Evolutionary conservation across 2,888 invertebrate genomes (phyloP).

Genomic region (Arrhopalites spinosus): DNA sequence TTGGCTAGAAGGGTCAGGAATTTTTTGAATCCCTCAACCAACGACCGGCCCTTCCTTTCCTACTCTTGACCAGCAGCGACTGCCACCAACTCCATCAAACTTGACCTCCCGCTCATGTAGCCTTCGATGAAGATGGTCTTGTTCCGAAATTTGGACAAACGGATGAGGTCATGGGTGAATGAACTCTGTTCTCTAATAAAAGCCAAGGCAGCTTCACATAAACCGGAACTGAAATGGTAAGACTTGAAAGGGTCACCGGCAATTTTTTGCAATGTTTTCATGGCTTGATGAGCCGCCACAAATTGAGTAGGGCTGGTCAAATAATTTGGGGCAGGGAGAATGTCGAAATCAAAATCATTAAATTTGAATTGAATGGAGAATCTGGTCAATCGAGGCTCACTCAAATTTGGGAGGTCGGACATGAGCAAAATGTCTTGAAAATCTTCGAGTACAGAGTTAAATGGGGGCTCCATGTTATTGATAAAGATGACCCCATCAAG

Average conservation of each 20-base stretch:
- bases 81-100: background rate
- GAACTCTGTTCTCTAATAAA: background rate
- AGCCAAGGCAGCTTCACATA: background rate
- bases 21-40: background rate
- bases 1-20: background rate
- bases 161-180: background rate
- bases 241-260: background rate
- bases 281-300: conserved; percentile 8
- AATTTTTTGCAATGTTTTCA: background rate
- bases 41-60: background rate
- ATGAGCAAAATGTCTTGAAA: conserved; percentile 18
- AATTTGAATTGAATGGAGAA: conserved; percentile 13
- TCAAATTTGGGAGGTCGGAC: background rate
- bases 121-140: background rate
- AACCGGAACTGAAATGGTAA: background rate
- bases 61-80: background rate
- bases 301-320: background rate
- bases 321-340: conserved; percentile 35
- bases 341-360: conserved; percentile 39
- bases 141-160: background rate
- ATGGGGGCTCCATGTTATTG: conserved; percentile 24
- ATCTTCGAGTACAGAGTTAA: conserved; percentile 12
- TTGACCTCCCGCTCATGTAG: background rate
- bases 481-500: conserved; percentile 38
- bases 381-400: background rate